A percentile compares a stretch with the other conserved stretches of the same genome.
These are phyloP conservation scores for Cettia cetti DNA, from an alignment of 2,113 vertebrate species.

Conservation along the genomic window DNA sequence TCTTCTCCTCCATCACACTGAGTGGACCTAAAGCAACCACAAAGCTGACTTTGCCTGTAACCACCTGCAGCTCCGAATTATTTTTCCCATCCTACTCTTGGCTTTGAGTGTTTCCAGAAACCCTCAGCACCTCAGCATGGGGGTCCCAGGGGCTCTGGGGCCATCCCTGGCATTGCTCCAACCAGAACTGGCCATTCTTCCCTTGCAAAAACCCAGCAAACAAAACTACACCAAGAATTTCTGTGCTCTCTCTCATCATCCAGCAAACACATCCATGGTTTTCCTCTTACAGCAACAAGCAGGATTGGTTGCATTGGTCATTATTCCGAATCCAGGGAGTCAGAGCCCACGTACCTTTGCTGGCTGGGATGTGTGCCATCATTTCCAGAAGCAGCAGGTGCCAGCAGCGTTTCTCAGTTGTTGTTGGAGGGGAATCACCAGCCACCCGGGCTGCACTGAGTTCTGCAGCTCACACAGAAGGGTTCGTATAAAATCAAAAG, in stretches of 20 bases:
- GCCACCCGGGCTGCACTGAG: not conserved
- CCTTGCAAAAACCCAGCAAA: not conserved
- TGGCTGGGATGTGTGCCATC: not conserved
- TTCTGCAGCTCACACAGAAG: not conserved
- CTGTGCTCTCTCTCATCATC: fast-evolving
- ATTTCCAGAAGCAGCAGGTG: not conserved
- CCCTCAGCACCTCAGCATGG: fast-evolving
- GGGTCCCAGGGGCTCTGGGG: not conserved
- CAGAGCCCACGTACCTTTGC: not conserved
- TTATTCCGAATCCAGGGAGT: not conserved
- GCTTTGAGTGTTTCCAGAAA: fast-evolving
- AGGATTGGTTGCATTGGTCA: not conserved
- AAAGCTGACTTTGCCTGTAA: not conserved
- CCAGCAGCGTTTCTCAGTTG: not conserved
- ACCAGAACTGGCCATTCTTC: fast-evolving
- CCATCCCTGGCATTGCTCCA: not conserved
- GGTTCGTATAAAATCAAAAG: not conserved
- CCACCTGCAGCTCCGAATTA: fast-evolving
- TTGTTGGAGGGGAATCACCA: not conserved
- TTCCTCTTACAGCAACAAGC: not conserved
- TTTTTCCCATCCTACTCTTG: not conserved
- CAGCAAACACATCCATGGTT: fast-evolving
- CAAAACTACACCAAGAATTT: not conserved
- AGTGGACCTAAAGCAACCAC: not conserved
- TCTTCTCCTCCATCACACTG: not conserved